Evolutionary conservation across 1,140 invertebrate genomes (phyloP), one percentile per base, ranked within the genome.

Genomic region (Nasonia vitripennis): DNA sequence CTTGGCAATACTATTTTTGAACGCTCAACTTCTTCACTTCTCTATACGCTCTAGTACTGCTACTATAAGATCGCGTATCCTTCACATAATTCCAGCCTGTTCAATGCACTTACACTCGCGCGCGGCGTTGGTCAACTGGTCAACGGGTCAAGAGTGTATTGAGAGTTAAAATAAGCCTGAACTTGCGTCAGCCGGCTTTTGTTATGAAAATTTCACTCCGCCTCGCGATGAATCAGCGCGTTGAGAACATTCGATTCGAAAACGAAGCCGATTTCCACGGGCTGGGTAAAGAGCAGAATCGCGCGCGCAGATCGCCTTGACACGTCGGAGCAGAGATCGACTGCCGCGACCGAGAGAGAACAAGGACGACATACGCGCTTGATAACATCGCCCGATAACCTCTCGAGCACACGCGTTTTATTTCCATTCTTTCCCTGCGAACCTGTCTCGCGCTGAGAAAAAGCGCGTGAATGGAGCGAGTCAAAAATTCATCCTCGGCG

Each of bases 51-150:
- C 0, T 20, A 5, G 3, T 2, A 14, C 6, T n/a, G 73, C 73
- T 48, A 75, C 73, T 75, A 75, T 75, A 75, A 75, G 73, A 75
- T 75, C 14, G 17, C 20, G 1, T 75, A 75, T 75, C 73, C 73
- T 75, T 75, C 34, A 75, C 73, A 75, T 75, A 75, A 48, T 41
- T 75, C 9, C 73, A n/a, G n/a, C 17, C 73, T 14, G 11, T n/a
- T 75, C 17, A n/a, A 62, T 62, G 55, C 17, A n/a, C 55, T 20
- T 62, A 62, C 3, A 37, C 34, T 37, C 34, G 27, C 27, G 27
- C 27, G 27, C 27, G 34, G 17, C 55, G 20, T 62, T 62, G 55
- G 55, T 62, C 55, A 62, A 62, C 20, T 62, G 55, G 55, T 62
- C 55, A 62, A 62, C 20, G 55, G 55, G 55, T 62, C 55, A 62